phyloP scores from a whole-genome alignment of 2,113 vertebrate species.

The Ophthalmolycus amberensis region DNA sequence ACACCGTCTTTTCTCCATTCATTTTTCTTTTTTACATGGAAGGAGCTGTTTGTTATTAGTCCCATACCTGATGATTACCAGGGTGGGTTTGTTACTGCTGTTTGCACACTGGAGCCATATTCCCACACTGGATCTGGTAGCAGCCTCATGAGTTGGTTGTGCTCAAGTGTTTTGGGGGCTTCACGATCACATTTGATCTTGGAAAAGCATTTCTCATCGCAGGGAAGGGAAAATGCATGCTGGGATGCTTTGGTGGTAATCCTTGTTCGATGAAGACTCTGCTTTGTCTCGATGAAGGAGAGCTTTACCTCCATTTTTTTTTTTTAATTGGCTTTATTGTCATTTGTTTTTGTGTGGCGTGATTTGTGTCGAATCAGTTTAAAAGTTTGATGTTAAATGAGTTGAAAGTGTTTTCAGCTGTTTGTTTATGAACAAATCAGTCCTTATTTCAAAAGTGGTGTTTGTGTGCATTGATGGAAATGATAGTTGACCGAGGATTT shows the following conservation, averaged over 20 bases:
- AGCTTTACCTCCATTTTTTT: conserved; percentile 13
- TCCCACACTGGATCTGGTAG: conserved; percentile 40
- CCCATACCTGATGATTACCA: background rate
- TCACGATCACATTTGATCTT: conserved; percentile 54
- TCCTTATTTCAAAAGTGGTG: conserved; percentile 8
- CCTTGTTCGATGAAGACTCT: conserved; percentile 17
- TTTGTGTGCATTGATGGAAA: conserved; percentile 32
- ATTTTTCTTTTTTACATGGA: background rate
- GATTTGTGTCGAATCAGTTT: conserved; percentile 2
- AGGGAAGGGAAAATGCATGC: conserved; percentile 29
- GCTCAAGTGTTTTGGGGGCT: conserved; percentile 42
- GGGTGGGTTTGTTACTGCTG: conserved; percentile 2
- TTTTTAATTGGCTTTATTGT: background rate
- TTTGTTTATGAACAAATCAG: background rate
- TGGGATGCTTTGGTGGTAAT: conserved; percentile 46
- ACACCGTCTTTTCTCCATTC: background rate
- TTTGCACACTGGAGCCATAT: conserved; percentile 8
- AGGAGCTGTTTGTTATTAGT: background rate
- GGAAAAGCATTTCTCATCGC: conserved; percentile 53
- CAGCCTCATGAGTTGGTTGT: conserved; percentile 40
- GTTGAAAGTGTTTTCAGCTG: background rate
- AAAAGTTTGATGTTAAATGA: conserved; percentile 11
- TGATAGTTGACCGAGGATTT: conserved; percentile 15
- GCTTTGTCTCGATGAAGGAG: conserved; percentile 37
- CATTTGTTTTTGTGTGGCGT: background rate